Base-by-base conservation (phyloP, 2,888 invertebrate species). In the Tiliacea citrago region DNA sequence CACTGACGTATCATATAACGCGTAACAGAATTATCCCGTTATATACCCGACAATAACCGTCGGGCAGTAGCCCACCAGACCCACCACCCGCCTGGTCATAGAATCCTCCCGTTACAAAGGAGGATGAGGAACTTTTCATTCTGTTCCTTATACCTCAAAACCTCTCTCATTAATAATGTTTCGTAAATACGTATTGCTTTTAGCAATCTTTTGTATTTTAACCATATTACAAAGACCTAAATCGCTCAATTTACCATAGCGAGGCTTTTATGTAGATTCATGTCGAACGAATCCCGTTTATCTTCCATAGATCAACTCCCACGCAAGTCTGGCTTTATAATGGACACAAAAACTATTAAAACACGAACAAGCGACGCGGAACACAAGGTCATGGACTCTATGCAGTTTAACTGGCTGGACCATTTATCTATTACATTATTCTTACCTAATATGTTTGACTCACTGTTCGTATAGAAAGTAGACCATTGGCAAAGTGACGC, bases 251-350 rank as follows among this genome's bases (percentile, higher is more conserved):
- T 73, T 71, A 58, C 68, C 68, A 67, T 29, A 68, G 57, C 76
- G 13, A 81, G 65, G 57, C 72, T 65, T 84, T 75, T 62, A 84
- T 66, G 66, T 69, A 63, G 24, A 68, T 81, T 73, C 39, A 74
- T 66, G 73, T 70, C 51, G 63, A 80, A 81, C 68, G n/a, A 82
- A 81, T 62, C 68, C 75, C 76, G 77, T 81, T 77, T 87, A 87
- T 85, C 85, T 77, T 35, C 71, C 18, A 79, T 72, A 81, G 75
- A 87, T 86, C 83, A 85, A 81, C 83, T 87, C 86, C 84, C 88
- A 86, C 86, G 84, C 81, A 79, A 10, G 77, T 79, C 75, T 79
- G 73, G 57, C 5, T 73, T 53, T 76, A 75, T 73, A 85, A 85
- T 85, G 66, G 81, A 61, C 68, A 87, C 65, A 81, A 82, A 77